phyloP scores from a whole-genome alignment of 2,797 vertebrate species.

The Aeoliscus strigatus region DNA sequence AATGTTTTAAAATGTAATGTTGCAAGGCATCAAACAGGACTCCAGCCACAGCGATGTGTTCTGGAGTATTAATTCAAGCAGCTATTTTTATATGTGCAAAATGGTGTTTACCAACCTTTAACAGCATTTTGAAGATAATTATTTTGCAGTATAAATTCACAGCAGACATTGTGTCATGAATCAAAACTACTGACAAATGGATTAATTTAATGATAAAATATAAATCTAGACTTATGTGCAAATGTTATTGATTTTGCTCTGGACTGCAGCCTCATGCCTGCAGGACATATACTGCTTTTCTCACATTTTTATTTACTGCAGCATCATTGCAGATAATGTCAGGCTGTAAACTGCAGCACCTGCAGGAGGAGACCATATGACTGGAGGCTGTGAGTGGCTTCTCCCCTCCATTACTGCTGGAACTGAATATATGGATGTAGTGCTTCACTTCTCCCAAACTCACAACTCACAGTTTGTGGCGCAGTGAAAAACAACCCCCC shows the following conservation, averaged over 20 bases:
- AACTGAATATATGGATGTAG: slow-evolving; percentile 45
- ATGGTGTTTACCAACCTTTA: slow-evolving; percentile 52
- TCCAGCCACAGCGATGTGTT: slow-evolving; percentile 19
- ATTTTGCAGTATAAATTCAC: slow-evolving; percentile 42
- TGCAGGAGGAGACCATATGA: slow-evolving; percentile 20
- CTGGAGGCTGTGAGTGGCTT: slow-evolving; percentile 28
- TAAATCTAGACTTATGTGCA: slow-evolving; percentile 27
- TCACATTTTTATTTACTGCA: slow-evolving; percentile 45
- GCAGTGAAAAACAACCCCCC: no score
- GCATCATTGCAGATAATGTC: slow-evolving; percentile 42
- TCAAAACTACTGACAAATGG: no score
- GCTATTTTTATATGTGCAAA: slow-evolving; percentile 31
- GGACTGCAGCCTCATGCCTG: slow-evolving; percentile 26
- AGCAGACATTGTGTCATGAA: slow-evolving; percentile 16
- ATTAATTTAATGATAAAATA: slow-evolving; percentile 27
- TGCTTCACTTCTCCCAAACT: slow-evolving; percentile 15
- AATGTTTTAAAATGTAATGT: slow-evolving; percentile 26
- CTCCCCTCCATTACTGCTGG: slow-evolving; percentile 27
- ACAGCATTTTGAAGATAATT: slow-evolving; percentile 42
- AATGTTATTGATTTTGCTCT: slow-evolving; percentile 50
- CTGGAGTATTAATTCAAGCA: slow-evolving; percentile 23
- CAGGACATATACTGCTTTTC: slow-evolving; percentile 33
- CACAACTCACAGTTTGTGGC: slow-evolving; percentile 24
- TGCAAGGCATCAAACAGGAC: no score
- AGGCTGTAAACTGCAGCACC: slow-evolving; percentile 38